Percentiles rank a stretch among this genome's conserved stretches.
phyloP scores from a whole-genome alignment of 2,113 vertebrate species.

The Galemys pyrenaicus region DNA sequence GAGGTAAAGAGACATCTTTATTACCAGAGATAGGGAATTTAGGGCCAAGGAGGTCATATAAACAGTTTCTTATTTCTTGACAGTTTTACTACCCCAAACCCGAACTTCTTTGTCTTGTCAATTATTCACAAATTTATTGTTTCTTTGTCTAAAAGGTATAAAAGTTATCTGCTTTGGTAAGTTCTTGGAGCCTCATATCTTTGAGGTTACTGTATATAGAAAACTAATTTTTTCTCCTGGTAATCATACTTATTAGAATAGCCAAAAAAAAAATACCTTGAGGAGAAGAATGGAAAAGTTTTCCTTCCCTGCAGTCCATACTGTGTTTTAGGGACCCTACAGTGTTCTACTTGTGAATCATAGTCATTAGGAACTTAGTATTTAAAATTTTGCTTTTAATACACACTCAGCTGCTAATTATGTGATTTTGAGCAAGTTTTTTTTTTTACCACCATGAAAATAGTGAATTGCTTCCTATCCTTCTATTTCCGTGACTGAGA shows the following conservation, averaged over 20 bases:
- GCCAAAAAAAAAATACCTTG: background rate
- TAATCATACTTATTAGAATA: background rate
- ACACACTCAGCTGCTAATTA: background rate
- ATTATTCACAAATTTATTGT: background rate
- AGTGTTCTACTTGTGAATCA: constrained; percentile 12
- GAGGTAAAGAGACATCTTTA: background rate
- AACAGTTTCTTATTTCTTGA: background rate
- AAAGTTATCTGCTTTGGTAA: background rate
- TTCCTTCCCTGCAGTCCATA: background rate
- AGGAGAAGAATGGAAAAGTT: background rate
- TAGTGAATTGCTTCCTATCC: background rate
- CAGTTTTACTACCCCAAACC: background rate
- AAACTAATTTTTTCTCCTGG: background rate
- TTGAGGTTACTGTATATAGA: background rate
- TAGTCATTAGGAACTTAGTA: background rate
- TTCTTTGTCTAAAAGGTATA: background rate
- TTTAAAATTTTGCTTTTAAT: constrained; percentile 35
- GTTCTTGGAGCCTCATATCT: background rate
- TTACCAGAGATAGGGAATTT: background rate
- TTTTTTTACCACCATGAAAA: background rate
- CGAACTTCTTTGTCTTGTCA: background rate
- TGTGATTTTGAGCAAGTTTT: background rate
- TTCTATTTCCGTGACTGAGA: background rate
- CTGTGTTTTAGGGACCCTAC: constrained; percentile 20
- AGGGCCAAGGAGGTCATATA: background rate